Conservation (phyloP, 2,797 vertebrate genomes). For the Forpus xanthops region DNA sequence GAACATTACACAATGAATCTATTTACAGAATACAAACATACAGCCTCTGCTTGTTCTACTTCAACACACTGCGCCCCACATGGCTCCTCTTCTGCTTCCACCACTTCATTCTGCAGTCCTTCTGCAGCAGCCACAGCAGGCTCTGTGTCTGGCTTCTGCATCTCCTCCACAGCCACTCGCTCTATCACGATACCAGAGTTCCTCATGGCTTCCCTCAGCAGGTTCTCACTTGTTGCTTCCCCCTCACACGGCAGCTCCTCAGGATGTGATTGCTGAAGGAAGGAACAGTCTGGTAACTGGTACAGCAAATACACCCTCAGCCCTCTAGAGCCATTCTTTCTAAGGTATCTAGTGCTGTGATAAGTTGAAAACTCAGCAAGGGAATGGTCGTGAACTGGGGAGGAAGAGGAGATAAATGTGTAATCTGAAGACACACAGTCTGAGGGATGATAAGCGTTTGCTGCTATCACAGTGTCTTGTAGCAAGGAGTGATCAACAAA, state of each 20-base stretch:
- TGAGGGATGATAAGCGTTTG: neutral
- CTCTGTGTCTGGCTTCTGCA: conserved; percentile 1
- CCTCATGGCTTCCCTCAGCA: conserved; percentile 94
- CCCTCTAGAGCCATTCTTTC: neutral
- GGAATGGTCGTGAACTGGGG: neutral
- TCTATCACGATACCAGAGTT: conserved; percentile 90
- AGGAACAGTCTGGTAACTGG: neutral
- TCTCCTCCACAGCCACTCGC: conserved; percentile 72
- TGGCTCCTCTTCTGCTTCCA: conserved; percentile 33
- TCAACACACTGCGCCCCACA: conserved; percentile 58
- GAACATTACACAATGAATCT: neutral
- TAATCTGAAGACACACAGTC: neutral
- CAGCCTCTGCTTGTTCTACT: conserved; percentile 62
- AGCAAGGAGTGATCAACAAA: neutral
- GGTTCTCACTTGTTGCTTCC: conserved; percentile 84
- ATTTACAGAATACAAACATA: conserved; percentile 40
- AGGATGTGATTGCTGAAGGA: neutral
- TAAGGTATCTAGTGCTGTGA: neutral
- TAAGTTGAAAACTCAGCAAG: neutral
- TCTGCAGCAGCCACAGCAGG: conserved; percentile 9
- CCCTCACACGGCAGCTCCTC: conserved; percentile 62
- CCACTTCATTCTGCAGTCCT: conserved; percentile 71
- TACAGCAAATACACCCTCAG: neutral
- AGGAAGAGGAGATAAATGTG: neutral
- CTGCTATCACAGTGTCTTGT: neutral